These are phyloP conservation scores for Tachysurus fulvidraco DNA, from an alignment of 2,113 vertebrate genomes.

Conservation along the genomic window DNA sequence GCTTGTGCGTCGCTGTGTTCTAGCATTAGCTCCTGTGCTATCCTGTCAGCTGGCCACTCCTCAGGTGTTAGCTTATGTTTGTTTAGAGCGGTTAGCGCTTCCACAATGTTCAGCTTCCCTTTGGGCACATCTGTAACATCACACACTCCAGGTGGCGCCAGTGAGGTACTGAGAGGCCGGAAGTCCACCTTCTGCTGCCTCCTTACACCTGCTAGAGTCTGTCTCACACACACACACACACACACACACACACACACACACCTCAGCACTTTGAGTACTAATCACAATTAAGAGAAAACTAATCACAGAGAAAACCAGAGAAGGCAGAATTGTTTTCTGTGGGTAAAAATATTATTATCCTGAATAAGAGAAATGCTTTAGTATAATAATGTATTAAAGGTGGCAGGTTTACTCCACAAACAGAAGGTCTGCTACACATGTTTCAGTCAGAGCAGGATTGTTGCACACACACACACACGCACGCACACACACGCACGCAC, in stretches of 20 bases:
- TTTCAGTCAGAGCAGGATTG: too few relatives aligned
- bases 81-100: slow-evolving; percentile 21
- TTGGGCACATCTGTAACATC: slow-evolving; percentile 38
- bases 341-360: too few relatives aligned
- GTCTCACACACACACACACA: slow-evolving; percentile 8
- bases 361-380: too few relatives aligned
- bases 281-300: too few relatives aligned
- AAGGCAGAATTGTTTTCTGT: too few relatives aligned
- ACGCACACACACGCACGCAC: too few relatives aligned
- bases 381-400: too few relatives aligned
- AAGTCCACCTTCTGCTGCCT: not conserved
- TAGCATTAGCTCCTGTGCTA: slow-evolving; percentile 16
- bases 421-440: too few relatives aligned
- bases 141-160: not conserved
- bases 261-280: too few relatives aligned
- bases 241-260: slow-evolving; percentile 5
- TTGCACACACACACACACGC: too few relatives aligned
- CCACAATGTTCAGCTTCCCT: slow-evolving; percentile 32
- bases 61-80: not conserved
- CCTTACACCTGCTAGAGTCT: not conserved
- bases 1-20: not conserved
- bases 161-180: not conserved
- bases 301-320: not conserved
- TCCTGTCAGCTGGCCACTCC: slow-evolving; percentile 12
- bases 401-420: too few relatives aligned